Base-by-base conservation (phyloP, 2,113 vertebrate genomes). In the Cathartes aura region DNA sequence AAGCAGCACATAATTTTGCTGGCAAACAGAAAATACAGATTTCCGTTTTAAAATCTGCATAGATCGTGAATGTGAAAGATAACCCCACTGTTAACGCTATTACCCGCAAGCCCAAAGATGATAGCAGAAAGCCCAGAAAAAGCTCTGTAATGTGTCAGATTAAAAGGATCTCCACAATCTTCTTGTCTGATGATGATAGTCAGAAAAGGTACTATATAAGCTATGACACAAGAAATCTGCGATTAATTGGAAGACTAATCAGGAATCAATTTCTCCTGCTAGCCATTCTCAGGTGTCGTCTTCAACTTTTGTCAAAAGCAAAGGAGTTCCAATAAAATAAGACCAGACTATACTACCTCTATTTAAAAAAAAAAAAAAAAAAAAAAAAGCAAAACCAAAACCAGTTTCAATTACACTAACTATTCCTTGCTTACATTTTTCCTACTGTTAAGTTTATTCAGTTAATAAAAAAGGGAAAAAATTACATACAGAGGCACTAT, bases 21-120 rank as follows among this genome's bases (percentile, higher is more conserved):
- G 34, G 70, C 68, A 89, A 96, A 87, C 59, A 89, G 72, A 42
- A 95, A 95, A 91, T 72, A 68, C 75, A 79, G 13, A 73, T 55
- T 87, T 84, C 30, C 7, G 24, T 11, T 93, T 89, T 67, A 17
- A 87, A 87, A 60, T 84, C 53, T 79, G 87, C 68, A 63, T 21
- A 84, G 50, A 47, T 66, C 40, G 27, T 30, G 16, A 84, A 76
- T 4, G 14, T 18, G 40, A 87, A 79, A 75, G 43, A 26, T 16
- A 86, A 74, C 27, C 3, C 56, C 45, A 43, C 50, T 0, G 1
- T 17, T 58, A 63, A 63, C 11, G 30, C 32, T 89, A 32, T 26
- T 66, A 78, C 21, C 75, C 84, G n/a, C 52, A 74, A 87, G 29
- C 32, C 55, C 42, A 36, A 87, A 38, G 20, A 74, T 8, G 36